These are phyloP conservation scores for Micronycteris hirsuta DNA, from an alignment of 2,113 vertebrate genomes.

Conservation along the genomic window DNA sequence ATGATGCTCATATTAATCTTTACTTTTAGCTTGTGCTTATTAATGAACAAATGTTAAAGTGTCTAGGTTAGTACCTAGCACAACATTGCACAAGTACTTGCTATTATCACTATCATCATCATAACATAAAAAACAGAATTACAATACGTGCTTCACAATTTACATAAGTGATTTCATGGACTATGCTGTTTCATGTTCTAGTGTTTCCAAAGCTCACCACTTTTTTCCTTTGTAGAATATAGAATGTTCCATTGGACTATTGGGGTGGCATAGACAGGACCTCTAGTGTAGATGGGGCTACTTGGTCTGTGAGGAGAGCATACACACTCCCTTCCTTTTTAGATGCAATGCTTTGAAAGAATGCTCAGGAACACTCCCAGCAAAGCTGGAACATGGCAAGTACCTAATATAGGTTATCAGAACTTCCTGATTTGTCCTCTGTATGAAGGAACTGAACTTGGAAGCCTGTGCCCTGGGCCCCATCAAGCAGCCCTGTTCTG, in stretches of 20 bases:
- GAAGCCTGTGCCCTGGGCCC: background rate
- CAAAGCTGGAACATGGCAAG: background rate
- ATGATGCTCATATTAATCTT: background rate
- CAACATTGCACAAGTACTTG: background rate
- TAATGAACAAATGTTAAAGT: background rate
- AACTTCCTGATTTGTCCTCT: background rate
- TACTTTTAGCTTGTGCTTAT: background rate
- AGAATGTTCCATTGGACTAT: background rate
- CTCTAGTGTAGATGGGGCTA: fast-evolving
- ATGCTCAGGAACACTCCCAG: background rate
- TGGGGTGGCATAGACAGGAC: background rate
- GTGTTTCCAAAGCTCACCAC: background rate
- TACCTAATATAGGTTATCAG: background rate
- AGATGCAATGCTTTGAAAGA: background rate
- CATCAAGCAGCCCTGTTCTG: background rate
- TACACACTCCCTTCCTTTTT: background rate
- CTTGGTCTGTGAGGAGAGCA: background rate
- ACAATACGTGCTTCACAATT: background rate
- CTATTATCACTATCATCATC: background rate
- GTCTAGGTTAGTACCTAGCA: background rate
- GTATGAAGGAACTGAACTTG: background rate
- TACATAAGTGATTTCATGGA: background rate
- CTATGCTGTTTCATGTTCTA: background rate
- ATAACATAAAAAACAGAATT: background rate
- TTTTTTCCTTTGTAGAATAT: background rate